Evolutionary conservation across 1,140 invertebrate genomes (phyloP).

Genomic region (Brachionus paranguensis): DNA sequence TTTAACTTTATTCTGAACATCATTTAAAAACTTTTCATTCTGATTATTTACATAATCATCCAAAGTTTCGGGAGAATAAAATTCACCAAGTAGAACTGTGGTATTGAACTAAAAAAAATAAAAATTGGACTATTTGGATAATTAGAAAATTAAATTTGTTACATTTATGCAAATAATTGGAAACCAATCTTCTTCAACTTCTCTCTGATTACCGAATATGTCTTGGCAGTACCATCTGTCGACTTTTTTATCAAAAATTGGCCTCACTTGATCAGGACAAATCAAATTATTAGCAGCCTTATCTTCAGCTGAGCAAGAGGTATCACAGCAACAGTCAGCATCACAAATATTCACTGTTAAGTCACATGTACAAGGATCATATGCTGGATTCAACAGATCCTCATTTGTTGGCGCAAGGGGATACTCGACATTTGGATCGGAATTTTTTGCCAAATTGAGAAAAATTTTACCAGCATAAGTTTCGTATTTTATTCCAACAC

Average conservation of each 20-base stretch:
- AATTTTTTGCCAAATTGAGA: neutral
- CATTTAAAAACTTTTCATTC: conserved; percentile 7
- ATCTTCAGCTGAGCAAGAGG: neutral
- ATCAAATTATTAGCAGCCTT: neutral
- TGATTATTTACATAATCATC: neutral
- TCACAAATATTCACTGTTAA: neutral
- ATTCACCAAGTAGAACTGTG: conserved; percentile 23
- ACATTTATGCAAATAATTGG: conserved; percentile 29
- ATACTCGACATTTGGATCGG: neutral
- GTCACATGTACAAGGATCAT: conserved; percentile 19
- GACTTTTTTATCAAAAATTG: neutral
- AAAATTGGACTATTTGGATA: neutral
- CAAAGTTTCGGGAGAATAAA: conserved; percentile 6
- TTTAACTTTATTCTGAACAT: neutral
- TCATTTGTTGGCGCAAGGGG: neutral
- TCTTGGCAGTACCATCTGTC: conserved; percentile 6
- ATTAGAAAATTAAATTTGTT: neutral
- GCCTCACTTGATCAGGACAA: neutral
- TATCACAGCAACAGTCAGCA: conserved; percentile 26
- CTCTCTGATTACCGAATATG: neutral
- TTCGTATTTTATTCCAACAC: neutral
- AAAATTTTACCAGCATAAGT: neutral
- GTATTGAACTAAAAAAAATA: conserved; percentile 13
- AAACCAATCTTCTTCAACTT: conserved; percentile 23
- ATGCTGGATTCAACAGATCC: conserved; percentile 6